phyloP scores from a whole-genome alignment of 2,888 invertebrate species.

The Biston betularia region DNA sequence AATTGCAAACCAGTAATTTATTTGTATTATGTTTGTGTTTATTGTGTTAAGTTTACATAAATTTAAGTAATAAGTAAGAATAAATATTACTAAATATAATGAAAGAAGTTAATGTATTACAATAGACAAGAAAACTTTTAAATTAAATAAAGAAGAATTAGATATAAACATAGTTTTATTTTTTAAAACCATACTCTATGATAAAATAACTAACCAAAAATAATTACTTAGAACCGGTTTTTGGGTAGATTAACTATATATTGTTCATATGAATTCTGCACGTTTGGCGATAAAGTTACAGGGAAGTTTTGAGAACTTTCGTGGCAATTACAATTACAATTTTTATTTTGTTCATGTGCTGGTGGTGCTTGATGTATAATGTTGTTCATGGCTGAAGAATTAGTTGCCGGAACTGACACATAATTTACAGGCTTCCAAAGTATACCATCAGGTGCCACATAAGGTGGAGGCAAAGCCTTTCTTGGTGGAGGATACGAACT shows the following conservation, averaged over 20 bases:
- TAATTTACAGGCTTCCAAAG: constrained; percentile 65
- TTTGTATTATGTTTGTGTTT: not conserved
- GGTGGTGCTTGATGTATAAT: constrained; percentile 38
- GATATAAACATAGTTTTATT: constrained; percentile 7
- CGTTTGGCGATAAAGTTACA: constrained; percentile 44
- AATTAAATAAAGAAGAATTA: constrained; percentile 2
- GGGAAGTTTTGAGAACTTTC: constrained; percentile 33
- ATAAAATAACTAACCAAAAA: constrained; percentile 7
- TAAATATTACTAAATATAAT: not conserved
- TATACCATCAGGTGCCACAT: constrained; percentile 54
- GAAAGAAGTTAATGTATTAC: not conserved
- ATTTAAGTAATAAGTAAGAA: not conserved
- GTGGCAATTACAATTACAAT: constrained; percentile 67
- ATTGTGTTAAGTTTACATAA: not conserved
- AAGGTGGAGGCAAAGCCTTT: constrained; percentile 47
- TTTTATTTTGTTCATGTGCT: constrained; percentile 42
- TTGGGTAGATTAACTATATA: constrained; percentile 60
- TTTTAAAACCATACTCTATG: not conserved
- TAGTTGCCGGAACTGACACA: constrained; percentile 52
- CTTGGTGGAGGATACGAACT: constrained; percentile 55
- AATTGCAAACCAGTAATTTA: not conserved
- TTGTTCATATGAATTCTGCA: constrained; percentile 50
- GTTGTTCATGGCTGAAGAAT: constrained; percentile 34
- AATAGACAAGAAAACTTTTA: not conserved
- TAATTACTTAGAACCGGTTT: too few relatives aligned